Base-by-base conservation (phyloP, 2,888 invertebrate genomes). In the Cryptus armator region DNA sequence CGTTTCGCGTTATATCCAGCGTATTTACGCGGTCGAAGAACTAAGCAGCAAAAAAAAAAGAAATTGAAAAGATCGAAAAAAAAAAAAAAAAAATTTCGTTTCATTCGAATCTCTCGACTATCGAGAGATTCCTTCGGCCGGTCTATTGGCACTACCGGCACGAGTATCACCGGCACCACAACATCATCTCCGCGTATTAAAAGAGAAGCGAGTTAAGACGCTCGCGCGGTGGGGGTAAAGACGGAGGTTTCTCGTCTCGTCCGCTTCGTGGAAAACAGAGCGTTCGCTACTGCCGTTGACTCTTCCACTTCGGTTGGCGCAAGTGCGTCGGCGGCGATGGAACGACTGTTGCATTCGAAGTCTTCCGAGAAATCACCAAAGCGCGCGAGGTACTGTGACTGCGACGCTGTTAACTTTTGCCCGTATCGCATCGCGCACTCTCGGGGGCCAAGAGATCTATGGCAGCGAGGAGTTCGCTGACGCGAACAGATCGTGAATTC, bases 401-500 rank as follows among this genome's bases (percentile, higher is more conserved):
- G 53, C 62, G 62, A 37, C 56, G 62, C 48, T 62, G 44, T 70
- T 62, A 48, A 44, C 81, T 68, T 51, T 72, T 70, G 68, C 46
- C 56, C 84, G 71, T 76, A 59, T 67, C 59, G 66, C 37, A 59
- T 77, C 53, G 59, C 32, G 67, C 37, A 53, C 79, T 75, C 37
- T 37, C 37, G 37, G 7, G 7, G 59, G 81, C 81, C 78, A 67
- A 75, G 81, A 79, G 81, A 79, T 78, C 81, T 62, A 44, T 16
- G n/a, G 48, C 64, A 29, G 43, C 16, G 64, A 29, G 24, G 10
- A 24, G 29, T 24, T 14, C 59, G 32, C 32, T 14, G 59, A 62
- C 59, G 51, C 24, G 37, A 51, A 32, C 71, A 72, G 82, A 80
- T 85, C 83, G 76, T 83, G 83, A 85, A 85, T 85, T 85, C 82